Base-by-base conservation (phyloP, 2,113 vertebrate species). In the Colossoma macropomum region DNA sequence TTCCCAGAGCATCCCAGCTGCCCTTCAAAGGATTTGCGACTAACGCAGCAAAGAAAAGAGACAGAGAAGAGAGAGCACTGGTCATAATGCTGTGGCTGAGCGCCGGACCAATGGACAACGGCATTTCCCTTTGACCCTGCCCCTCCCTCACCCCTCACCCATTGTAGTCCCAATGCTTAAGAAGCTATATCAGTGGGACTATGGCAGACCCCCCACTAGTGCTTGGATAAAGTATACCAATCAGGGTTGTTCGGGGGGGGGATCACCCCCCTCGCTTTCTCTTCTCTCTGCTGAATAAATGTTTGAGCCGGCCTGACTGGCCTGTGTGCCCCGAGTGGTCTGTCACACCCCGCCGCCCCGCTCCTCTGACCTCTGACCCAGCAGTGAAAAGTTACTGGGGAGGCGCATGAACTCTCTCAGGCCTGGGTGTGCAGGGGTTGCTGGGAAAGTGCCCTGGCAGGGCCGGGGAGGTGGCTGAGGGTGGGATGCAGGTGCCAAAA, bases 371-470 rank as follows among this genome's bases (percentile, higher is more conserved):
- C 93, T 91, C 91, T 94, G 93, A 94, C 93, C 93, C 89, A 87
- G 19, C 91, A 62, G 91, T 94, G 92, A 94, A 94, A 94, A 94
- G 92, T 94, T 93, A 93, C 87, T 80, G 80, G 89, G 86, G 86
- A 91, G 84, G 62, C 87, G 85, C 89, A 88, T 93, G 91, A 93
- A 93, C 93, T 92, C 91, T 92, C 91, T 89, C 89, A 91, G 91
- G 88, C 89, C 87, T 72, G 87, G 48, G 82, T 78, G 84, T 41
- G 81, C 80, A 76, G 19, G 86, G 45, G 87, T 87, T 54, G 92
- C 95, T 96, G 95, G 94, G 94, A 95, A 96, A 95, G 92, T 94
- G 93, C 88, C 92, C 93, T 86, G 92, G 83, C 87, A 89, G 80
- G 62, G 83, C 52, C 81, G 28, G 3, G 28, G 83, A 72, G 77